phyloP scores from a whole-genome alignment of 2,888 invertebrate species.

The Cylloceria caligata region DNA sequence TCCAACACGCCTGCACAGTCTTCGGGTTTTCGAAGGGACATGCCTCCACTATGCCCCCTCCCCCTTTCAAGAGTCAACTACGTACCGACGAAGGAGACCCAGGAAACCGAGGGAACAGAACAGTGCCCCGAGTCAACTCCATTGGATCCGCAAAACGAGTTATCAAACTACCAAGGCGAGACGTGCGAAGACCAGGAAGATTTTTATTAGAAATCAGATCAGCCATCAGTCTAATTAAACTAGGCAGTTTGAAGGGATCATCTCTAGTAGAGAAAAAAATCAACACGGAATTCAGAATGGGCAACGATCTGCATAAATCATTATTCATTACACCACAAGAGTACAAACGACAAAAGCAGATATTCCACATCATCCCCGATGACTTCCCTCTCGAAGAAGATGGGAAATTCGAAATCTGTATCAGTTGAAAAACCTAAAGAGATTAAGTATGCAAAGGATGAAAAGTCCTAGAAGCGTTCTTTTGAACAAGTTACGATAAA shows the following conservation, averaged over 20 bases:
- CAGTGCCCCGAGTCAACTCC: conserved; percentile 6
- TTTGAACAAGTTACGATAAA: too few species aligned
- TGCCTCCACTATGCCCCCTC: conserved; percentile 1
- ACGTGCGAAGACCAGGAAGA: too few species aligned
- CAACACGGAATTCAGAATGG: not conserved
- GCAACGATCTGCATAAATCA: not conserved
- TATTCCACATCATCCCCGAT: not conserved
- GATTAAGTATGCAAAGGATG: not conserved
- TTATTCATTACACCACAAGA: not conserved
- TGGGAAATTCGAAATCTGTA: conserved; percentile 43
- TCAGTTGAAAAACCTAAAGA: not conserved
- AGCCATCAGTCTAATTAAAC: not conserved
- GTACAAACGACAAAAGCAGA: not conserved
- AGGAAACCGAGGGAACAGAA: not conserved
- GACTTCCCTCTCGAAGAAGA: conserved; percentile 14
- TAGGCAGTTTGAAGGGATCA: not conserved
- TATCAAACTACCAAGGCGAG: conserved; percentile 21
- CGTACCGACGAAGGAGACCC: not conserved
- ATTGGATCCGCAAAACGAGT: too few species aligned
- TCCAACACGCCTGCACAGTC: not conserved
- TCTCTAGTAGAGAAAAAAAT: not conserved
- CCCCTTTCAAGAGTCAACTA: conserved; percentile 3
- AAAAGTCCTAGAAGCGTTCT: too few species aligned
- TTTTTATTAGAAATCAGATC: not conserved
- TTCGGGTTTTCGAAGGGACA: conserved; percentile 17